A percentile compares a stretch with the other conserved stretches of the same genome.
These are phyloP conservation scores for Drosophila flavopinicola DNA, from an alignment of 2,888 invertebrate genomes.

Conservation along the genomic window DNA sequence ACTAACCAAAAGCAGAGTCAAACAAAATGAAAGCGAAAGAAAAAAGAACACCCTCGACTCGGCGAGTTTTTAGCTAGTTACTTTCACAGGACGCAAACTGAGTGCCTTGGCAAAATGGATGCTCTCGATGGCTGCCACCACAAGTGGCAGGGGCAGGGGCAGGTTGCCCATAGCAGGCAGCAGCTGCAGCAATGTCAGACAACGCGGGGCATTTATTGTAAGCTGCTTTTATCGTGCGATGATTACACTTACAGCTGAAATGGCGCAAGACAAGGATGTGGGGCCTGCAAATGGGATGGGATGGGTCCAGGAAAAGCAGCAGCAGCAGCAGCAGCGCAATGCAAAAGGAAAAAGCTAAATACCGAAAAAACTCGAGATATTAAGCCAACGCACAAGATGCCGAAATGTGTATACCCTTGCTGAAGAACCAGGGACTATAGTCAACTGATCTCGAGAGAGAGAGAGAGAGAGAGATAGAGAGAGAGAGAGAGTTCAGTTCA, in stretches of 20 bases:
- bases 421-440: not conserved
- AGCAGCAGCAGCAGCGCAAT: no score
- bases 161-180: no score
- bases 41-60: not conserved
- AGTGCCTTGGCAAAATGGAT: conserved; percentile 8
- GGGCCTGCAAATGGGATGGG: no score
- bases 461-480: no score
- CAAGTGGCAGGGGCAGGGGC: no score
- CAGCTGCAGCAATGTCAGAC: conserved; percentile 53
- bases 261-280: conserved; percentile 60
- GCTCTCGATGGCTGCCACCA: conserved; percentile 2
- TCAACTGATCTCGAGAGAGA: not conserved
- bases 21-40: conserved; percentile 4
- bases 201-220: conserved; percentile 75
- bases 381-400: not conserved
- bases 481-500: no score
- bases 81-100: not conserved
- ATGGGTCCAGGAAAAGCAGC: not conserved
- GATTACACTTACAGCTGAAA: conserved; percentile 77
- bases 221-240: conserved; percentile 78
- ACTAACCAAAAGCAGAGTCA: conserved; percentile 47
- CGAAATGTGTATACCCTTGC: conserved; percentile 13
- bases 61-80: conserved; percentile 16
- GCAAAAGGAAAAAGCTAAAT: no score
- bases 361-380: not conserved